Evolutionary conservation across 1,140 invertebrate genomes (phyloP), one percentile per base, ranked within the genome.

Genomic region (Drosophila arizonae): DNA sequence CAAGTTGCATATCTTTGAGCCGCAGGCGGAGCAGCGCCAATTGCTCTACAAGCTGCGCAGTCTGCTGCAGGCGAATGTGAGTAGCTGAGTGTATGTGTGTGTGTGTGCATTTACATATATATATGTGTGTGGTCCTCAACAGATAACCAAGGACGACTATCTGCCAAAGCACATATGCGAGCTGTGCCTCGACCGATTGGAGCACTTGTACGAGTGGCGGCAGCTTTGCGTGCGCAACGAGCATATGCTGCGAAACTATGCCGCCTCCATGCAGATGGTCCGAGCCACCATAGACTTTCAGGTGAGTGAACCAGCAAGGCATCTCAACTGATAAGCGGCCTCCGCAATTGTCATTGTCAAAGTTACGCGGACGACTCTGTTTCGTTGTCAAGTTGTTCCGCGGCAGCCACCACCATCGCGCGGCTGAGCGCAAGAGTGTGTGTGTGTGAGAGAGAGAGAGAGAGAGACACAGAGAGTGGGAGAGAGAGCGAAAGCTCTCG

Each of bases 81-180:
- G 82, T 76, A 52, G 30, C 6, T 50, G 21, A 39, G 17, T 10
- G 28, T 45, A 6, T 30, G 39, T 36, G 48, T 45, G 55, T 43
- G 63, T 17, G 26, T 43, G 28, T 43, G 24, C 43, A 43, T 13
- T 58, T 30, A 30, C 21, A 24, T 24, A 9, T 28, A 24, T 24
- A 9, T 28, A 6, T 21, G 0, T 17, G 9, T 67, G 26, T 52
- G 28, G 33, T 45, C 66, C 17, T 52, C 46, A 79, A 75, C 92
- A 95, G 94, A 94, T 95, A 87, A 94, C 93, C 74, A 95, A 95
- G 91, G 94, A 95, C 80, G 95, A 95, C 91, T 94, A 93, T 64
- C 90, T 95, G 69, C 94, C 94, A 45, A 95, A 95, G 92, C 95
- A 94, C 91, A 95, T 95, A 79, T 95, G 95, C 81, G 94, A 95